Conservation (phyloP, 35 echinoderm and acorn worm genomes). For the Heliocidaris erythrogramma region DNA sequence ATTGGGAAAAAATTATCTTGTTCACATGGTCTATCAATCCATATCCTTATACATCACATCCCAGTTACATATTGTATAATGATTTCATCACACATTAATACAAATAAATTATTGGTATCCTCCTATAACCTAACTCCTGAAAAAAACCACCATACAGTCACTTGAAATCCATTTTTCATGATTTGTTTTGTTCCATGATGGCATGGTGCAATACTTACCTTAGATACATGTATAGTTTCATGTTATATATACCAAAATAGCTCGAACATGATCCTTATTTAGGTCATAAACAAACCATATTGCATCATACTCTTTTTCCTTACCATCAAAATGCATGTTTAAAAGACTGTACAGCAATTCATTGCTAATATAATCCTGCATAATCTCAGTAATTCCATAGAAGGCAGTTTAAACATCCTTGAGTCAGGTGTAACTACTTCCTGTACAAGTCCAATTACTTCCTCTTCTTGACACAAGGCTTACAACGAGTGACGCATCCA, state of each 20-base stretch:
- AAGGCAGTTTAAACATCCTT: background rate
- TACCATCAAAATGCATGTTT: too few relatives aligned
- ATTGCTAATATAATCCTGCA: background rate
- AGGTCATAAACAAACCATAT: too few relatives aligned
- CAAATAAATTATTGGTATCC: too few relatives aligned
- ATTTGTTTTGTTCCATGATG: background rate
- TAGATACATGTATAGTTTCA: background rate
- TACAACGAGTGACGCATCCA: background rate
- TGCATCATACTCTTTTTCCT: too few relatives aligned
- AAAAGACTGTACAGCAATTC: background rate
- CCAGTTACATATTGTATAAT: too few relatives aligned
- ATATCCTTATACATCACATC: background rate
- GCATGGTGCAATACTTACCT: background rate
- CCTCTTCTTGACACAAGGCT: background rate
- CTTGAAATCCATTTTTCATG: background rate
- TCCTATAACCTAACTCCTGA: too few relatives aligned
- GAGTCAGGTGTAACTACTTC: background rate
- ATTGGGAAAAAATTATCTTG: too few relatives aligned
- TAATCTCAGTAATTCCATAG: too few relatives aligned
- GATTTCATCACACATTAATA: too few relatives aligned
- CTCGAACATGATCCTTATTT: background rate
- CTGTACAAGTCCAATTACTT: background rate
- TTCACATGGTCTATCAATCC: too few relatives aligned
- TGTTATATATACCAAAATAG: too few relatives aligned
- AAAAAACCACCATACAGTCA: background rate